Conservation (phyloP, 2,113 vertebrate species). For the Picathartes gymnocephalus region DNA sequence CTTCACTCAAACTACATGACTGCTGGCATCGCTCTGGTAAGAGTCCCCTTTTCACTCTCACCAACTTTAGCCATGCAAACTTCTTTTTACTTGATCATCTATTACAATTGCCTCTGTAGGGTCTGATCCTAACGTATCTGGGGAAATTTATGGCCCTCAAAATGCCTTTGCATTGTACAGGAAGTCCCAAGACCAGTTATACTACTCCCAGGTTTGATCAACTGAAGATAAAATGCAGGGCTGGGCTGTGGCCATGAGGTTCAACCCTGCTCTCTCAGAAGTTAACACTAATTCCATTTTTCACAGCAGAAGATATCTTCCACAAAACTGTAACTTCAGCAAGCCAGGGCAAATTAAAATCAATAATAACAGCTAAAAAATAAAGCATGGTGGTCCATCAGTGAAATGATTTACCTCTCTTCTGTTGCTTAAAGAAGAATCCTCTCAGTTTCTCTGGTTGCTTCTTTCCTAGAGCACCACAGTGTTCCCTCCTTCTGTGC, state of each 20-base stretch:
- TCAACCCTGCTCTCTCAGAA: background rate
- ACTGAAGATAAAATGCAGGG: rapidly evolving
- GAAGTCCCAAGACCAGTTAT: background rate
- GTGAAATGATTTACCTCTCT: background rate
- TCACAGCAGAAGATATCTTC: background rate
- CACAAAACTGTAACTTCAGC: background rate
- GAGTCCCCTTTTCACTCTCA: background rate
- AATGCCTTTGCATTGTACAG: background rate
- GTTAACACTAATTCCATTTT: background rate
- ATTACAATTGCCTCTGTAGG: background rate
- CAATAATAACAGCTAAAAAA: background rate
- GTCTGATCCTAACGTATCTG: background rate
- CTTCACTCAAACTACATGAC: background rate
- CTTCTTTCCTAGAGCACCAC: background rate
- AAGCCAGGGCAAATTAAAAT: background rate
- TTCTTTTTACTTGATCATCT: background rate
- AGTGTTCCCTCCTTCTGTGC: background rate
- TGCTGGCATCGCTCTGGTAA: background rate
- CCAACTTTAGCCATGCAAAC: background rate
- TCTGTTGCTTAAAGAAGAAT: background rate
- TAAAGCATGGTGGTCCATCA: background rate
- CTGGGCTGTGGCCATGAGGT: background rate
- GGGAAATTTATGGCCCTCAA: background rate
- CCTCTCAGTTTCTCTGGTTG: background rate
- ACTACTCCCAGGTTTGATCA: background rate